Conservation (phyloP, 1,140 invertebrate genomes). For the Homalodisca vitripennis region DNA sequence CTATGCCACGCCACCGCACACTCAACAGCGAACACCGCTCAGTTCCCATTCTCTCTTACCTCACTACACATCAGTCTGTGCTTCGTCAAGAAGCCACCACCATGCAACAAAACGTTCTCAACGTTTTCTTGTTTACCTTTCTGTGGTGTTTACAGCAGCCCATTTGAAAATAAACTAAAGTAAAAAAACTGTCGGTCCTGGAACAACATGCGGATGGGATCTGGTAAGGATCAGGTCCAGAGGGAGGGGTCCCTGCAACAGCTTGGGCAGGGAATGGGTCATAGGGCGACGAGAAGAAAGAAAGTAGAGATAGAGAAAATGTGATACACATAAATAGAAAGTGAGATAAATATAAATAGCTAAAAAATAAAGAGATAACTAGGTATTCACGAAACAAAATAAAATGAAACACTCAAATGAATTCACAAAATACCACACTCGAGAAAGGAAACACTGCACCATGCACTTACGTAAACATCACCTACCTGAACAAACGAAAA, state of each 20-base stretch:
- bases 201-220: constrained; percentile 24
- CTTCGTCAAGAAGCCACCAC: background rate
- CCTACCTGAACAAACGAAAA: constrained; percentile 23
- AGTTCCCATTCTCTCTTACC: background rate
- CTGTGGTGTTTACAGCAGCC: background rate
- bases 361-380: background rate
- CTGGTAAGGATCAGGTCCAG: background rate
- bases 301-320: constrained; percentile 14
- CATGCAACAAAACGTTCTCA: background rate
- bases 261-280: background rate
- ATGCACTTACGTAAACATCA: constrained; percentile 25
- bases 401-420: constrained; percentile 11
- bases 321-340: constrained; percentile 13
- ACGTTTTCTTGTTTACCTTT: background rate
- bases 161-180: constrained; percentile 7
- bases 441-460: constrained; percentile 8
- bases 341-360: background rate
- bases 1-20: background rate
- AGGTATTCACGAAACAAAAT: background rate
- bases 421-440: constrained; percentile 12
- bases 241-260: constrained; percentile 14
- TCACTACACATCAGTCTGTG: background rate
- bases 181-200: background rate
- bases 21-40: background rate
- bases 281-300: constrained; percentile 10